These are phyloP conservation scores for Ranitomeya imitator DNA, from an alignment of 2,113 vertebrate species.

Conservation along the genomic window DNA sequence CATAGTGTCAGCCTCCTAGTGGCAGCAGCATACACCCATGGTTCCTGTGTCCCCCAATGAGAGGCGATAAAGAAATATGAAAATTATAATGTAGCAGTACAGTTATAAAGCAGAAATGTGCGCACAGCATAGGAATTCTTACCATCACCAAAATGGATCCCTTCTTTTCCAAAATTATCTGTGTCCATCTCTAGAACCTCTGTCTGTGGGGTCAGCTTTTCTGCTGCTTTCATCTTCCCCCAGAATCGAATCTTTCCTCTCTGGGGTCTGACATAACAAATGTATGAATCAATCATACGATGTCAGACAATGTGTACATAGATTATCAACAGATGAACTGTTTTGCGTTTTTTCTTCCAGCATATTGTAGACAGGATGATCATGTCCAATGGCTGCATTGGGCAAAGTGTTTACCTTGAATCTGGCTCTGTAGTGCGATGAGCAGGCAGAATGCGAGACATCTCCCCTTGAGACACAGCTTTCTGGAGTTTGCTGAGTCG, in stretches of 20 bases:
- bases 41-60: too few relatives aligned
- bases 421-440: constrained; percentile 80
- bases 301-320: background rate
- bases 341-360: background rate
- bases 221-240: constrained; percentile 86
- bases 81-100: background rate
- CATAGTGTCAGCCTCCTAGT: too few relatives aligned
- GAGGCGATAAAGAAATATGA: too few relatives aligned
- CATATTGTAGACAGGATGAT: background rate
- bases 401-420: constrained; percentile 76
- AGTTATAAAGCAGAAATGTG: background rate
- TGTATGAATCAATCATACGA: background rate
- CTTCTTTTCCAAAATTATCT: constrained; percentile 60
- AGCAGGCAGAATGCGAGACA: constrained; percentile 74
- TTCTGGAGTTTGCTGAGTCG: constrained; percentile 84
- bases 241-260: constrained; percentile 93
- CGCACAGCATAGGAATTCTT: constrained; percentile 8
- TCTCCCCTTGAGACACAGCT: constrained; percentile 89
- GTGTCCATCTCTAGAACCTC: constrained; percentile 73
- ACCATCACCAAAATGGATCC: constrained; percentile 81
- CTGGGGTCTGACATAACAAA: constrained; percentile 75
- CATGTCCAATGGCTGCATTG: background rate
- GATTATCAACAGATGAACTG: background rate
- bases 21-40: too few relatives aligned
- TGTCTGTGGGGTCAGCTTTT: constrained; percentile 81